These are phyloP conservation scores for Oasisia sp. DNA, from an alignment of 2,888 invertebrate species.

Conservation along the genomic window DNA sequence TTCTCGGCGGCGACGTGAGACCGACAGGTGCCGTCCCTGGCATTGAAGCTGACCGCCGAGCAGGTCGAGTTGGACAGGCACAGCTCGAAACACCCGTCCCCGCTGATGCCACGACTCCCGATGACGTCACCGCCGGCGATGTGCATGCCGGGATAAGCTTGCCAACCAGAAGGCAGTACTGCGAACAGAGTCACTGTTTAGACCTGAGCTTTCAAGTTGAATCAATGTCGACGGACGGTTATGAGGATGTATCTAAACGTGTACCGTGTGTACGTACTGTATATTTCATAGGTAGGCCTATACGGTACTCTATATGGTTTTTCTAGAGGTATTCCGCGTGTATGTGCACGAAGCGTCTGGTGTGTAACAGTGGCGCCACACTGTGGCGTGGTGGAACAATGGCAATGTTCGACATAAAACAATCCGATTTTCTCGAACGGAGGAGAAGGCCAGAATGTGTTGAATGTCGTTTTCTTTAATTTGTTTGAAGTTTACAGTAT, in stretches of 20 bases:
- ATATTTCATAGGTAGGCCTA: no score
- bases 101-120: background rate
- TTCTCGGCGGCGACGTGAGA: background rate
- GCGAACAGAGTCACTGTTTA: background rate
- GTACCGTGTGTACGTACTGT: no score
- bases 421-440: no score
- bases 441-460: no score
- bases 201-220: background rate
- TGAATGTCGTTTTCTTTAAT: no score
- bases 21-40: background rate
- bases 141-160: background rate
- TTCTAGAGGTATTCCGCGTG: no score
- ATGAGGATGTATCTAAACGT: background rate
- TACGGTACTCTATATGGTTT: no score
- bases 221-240: background rate
- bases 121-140: background rate
- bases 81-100: slow-evolving; percentile 9
- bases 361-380: no score
- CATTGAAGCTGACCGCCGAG: background rate
- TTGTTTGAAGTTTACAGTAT: no score
- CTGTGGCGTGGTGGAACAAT: no score
- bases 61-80: background rate
- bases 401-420: no score
- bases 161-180: background rate
- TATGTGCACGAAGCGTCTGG: no score